Conservation (phyloP, 2,888 invertebrate species). For the Platynereis dumerilii region DNA sequence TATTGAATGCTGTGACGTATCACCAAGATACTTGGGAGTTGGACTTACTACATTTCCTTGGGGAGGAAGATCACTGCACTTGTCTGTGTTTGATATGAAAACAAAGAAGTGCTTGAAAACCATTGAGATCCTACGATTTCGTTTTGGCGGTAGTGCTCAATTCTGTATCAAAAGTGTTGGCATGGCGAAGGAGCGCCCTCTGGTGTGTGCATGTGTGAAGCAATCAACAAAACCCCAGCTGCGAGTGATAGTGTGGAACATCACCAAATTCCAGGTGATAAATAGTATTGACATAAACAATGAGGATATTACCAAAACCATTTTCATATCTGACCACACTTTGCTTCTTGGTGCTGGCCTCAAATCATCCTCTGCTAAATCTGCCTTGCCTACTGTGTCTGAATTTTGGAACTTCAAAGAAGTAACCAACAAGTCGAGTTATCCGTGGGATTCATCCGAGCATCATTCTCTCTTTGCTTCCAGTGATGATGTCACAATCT, state of each 20-base stretch:
- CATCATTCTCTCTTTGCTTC: slow-evolving; percentile 17
- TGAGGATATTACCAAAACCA: slow-evolving; percentile 33
- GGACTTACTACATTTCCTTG: slow-evolving; percentile 36
- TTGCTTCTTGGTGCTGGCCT: slow-evolving; percentile 26
- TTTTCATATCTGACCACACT: slow-evolving; percentile 28
- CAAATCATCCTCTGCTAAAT: slow-evolving; percentile 4
- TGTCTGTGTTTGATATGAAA: slow-evolving; percentile 34
- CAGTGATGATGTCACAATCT: slow-evolving; percentile 7
- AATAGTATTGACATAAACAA: slow-evolving; percentile 26
- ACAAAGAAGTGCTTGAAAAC: slow-evolving; percentile 33
- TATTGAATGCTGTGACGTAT: slow-evolving; percentile 33
- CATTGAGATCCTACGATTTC: slow-evolving; percentile 36
- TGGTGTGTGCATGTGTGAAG: slow-evolving; percentile 34
- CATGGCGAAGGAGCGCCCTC: slow-evolving; percentile 27
- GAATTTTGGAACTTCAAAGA: slow-evolving; percentile 22
- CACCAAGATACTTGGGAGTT: slow-evolving; percentile 25
- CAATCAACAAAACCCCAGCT: slow-evolving; percentile 34
- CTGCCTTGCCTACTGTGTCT: slow-evolving; percentile 9
- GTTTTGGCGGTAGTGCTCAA: slow-evolving; percentile 40
- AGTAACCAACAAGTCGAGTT: slow-evolving; percentile 14
- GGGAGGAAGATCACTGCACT: slow-evolving; percentile 36
- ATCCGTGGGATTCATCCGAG: slow-evolving; percentile 17
- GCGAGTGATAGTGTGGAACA: slow-evolving; percentile 32
- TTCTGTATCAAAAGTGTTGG: slow-evolving; percentile 34
- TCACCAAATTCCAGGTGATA: slow-evolving; percentile 26